Conservation (phyloP, 2,113 vertebrate species). For the Galeopterus variegatus region DNA sequence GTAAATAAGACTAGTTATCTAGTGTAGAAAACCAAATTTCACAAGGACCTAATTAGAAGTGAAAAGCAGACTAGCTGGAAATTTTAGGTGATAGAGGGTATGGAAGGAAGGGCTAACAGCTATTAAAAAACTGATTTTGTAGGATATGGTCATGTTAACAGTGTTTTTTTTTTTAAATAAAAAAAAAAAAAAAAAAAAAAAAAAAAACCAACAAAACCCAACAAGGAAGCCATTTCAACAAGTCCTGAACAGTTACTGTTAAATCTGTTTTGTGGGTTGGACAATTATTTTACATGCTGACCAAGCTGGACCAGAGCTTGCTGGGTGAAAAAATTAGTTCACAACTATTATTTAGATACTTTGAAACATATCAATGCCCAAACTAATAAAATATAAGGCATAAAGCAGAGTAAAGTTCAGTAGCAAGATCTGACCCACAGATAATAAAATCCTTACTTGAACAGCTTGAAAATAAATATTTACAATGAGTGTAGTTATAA, state of each 20-base stretch:
- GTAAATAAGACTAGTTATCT: constrained; percentile 65
- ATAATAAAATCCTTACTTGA: constrained; percentile 73
- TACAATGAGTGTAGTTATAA: constrained; percentile 54
- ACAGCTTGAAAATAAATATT: constrained; percentile 82
- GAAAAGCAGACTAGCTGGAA: constrained; percentile 58
- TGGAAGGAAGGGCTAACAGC: constrained; percentile 61
- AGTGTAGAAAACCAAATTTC: constrained; percentile 70
- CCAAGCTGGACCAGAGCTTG: constrained; percentile 78
- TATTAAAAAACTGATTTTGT: constrained; percentile 73
- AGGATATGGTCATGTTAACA: constrained; percentile 59
- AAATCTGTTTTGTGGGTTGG: constrained; percentile 38
- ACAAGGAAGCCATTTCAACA: constrained; percentile 68
- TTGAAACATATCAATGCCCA: constrained; percentile 36
- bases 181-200: constrained; percentile 7
- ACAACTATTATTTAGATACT: not conserved
- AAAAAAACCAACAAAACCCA: not conserved
- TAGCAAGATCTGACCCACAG: constrained; percentile 74
- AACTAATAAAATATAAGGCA: constrained; percentile 33
- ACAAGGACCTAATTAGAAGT: constrained; percentile 72
- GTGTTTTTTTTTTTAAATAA: too few relatives aligned
- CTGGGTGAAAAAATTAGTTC: constrained; percentile 50
- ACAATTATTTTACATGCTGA: constrained; percentile 80
- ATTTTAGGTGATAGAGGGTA: constrained; percentile 45
- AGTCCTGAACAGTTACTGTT: constrained; percentile 49
- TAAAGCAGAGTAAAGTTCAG: constrained; percentile 40